These are phyloP conservation scores for Trachelus troglodyta DNA, from an alignment of 2,888 invertebrate genomes.

Conservation along the genomic window DNA sequence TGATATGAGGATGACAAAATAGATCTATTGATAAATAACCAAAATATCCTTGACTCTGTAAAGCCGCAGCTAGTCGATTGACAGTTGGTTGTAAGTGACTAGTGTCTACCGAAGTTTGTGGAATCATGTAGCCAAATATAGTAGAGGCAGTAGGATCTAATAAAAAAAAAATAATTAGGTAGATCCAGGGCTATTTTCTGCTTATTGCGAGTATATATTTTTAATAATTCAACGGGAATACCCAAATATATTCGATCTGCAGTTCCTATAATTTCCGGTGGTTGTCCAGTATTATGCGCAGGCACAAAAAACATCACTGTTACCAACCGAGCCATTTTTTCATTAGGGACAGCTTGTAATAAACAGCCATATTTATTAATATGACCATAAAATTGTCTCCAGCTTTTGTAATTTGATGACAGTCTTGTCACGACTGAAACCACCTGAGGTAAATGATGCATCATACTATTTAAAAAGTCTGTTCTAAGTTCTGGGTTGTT, in stretches of 20 bases:
- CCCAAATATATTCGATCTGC: slow-evolving; percentile 36
- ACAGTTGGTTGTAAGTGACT: slow-evolving; percentile 26
- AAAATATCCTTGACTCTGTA: slow-evolving; percentile 39
- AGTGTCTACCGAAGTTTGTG: slow-evolving; percentile 36
- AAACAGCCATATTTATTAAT: slow-evolving; percentile 39
- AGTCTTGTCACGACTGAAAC: slow-evolving; percentile 30
- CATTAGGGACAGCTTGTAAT: slow-evolving; percentile 36
- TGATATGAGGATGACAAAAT: slow-evolving; percentile 30
- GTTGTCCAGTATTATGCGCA: slow-evolving; percentile 18
- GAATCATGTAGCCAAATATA: slow-evolving; percentile 34
- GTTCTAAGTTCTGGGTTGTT: slow-evolving; percentile 10
- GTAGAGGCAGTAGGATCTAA: slow-evolving; percentile 2
- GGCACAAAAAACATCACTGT: slow-evolving; percentile 33
- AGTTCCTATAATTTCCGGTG: slow-evolving; percentile 38
- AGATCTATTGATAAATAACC: slow-evolving; percentile 39
- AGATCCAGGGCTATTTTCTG: not conserved
- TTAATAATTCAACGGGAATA: slow-evolving; percentile 11
- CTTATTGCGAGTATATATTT: not conserved
- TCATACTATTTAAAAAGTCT: slow-evolving; percentile 24
- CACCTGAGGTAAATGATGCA: slow-evolving; percentile 32
- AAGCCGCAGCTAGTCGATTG: slow-evolving; percentile 24
- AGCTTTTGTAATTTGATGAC: slow-evolving; percentile 25
- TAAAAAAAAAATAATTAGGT: not conserved
- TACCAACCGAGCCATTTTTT: slow-evolving; percentile 27
- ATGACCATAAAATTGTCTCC: slow-evolving; percentile 38